Percentiles rank a stretch among this genome's conserved stretches.
Evolutionary conservation across 2,113 vertebrate genomes (phyloP).

Genomic region (Silurus asotus): DNA sequence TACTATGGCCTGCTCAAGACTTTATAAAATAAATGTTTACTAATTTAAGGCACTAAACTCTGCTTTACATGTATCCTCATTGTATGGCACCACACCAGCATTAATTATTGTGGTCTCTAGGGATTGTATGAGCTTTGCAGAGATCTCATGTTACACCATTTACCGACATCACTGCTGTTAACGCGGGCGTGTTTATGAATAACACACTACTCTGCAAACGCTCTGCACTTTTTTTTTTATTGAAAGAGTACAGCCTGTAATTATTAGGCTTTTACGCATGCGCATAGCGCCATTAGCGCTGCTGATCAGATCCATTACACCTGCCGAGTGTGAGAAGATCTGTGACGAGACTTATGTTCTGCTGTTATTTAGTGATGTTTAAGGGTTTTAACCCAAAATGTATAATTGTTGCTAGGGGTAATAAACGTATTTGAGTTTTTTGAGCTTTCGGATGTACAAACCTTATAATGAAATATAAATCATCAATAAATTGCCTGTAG

Average conservation of each 20-base stretch:
- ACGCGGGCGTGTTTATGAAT: slow-evolving; percentile 5
- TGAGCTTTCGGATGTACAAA: background rate
- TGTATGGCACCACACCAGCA: background rate
- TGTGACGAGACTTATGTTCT: background rate
- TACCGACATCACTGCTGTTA: slow-evolving; percentile 13
- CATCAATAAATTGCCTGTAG: background rate
- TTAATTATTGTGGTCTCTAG: slow-evolving; percentile 10
- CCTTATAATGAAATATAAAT: background rate
- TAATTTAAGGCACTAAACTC: background rate
- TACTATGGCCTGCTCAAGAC: background rate
- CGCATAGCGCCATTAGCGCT: background rate
- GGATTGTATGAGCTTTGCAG: slow-evolving; percentile 22
- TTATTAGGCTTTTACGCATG: background rate
- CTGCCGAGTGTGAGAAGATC: background rate
- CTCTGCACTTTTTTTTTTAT: background rate
- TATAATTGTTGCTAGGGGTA: background rate
- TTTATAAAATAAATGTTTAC: background rate
- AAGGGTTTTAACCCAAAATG: too few species aligned
- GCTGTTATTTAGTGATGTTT: background rate
- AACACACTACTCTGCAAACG: background rate
- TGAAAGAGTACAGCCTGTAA: background rate
- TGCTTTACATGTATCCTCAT: background rate
- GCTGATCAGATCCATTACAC: background rate
- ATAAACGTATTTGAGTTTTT: background rate
- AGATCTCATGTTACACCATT: slow-evolving; percentile 29